Conservation (phyloP, 2,113 vertebrate species). For the Hippocampus zosterae region DNA sequence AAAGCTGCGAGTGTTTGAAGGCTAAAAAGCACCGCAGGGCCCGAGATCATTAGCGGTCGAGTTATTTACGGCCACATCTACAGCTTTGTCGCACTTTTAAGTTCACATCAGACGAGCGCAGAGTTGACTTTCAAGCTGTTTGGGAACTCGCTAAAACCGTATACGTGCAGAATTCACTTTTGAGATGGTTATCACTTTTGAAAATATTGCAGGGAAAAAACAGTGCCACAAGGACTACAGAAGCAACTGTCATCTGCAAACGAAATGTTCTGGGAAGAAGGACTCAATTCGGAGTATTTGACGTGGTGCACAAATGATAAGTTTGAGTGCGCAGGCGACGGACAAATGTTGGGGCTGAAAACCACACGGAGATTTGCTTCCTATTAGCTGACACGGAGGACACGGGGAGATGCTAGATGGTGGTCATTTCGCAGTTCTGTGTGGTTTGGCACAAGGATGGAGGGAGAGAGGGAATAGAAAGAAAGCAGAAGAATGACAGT, state of each 20-base stretch:
- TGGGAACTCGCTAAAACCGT: not conserved
- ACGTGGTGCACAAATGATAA: constrained; percentile 33
- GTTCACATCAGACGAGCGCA: constrained; percentile 7
- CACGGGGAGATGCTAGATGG: constrained; percentile 27
- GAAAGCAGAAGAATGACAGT: not conserved
- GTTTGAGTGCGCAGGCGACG: constrained; percentile 15
- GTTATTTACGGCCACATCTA: constrained; percentile 22
- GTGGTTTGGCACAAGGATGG: constrained; percentile 35
- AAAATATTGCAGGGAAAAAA: constrained; percentile 18
- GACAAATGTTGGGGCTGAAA: constrained; percentile 24
- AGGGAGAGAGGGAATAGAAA: not conserved
- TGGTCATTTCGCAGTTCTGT: constrained; percentile 20
- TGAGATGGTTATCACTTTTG: not conserved
- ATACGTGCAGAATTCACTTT: not conserved
- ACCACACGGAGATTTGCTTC: constrained; percentile 46
- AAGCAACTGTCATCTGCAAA: constrained; percentile 11
- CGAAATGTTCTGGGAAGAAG: constrained; percentile 7
- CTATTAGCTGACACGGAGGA: constrained; percentile 36
- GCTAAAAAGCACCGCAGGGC: constrained; percentile 14
- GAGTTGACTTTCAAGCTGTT: not conserved
- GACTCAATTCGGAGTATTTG: constrained; percentile 9
- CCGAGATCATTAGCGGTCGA: constrained; percentile 35
- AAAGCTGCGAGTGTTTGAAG: constrained; percentile 26
- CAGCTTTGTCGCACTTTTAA: not conserved
- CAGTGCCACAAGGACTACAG: constrained; percentile 9